Evolutionary conservation across 2,888 invertebrate species (phyloP), one percentile per base, ranked within the genome.

Genomic region (Labia minor): DNA sequence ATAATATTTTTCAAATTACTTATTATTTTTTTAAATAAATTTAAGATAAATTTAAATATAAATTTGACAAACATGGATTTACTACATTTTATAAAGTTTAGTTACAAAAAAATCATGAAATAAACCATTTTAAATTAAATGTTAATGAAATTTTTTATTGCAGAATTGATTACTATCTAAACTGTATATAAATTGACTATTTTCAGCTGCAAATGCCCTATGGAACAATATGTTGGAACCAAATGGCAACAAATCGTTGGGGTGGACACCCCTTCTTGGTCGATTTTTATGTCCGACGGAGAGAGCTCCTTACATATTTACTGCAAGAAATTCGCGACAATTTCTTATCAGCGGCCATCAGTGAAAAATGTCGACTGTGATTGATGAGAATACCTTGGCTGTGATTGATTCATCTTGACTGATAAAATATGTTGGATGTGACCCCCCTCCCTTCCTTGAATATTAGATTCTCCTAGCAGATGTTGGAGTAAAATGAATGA

Each of bases 271-370:
- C 1, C 21, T 20, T 16, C 77, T 87, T 66, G 82, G 84, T 63
- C 79, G 78, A 20, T 83, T 88, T 74, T 76, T 80, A 66, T 88
- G 88, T 69, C 88, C 88, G 0, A 78, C 80, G 0, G 71, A 74
- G 0, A 73, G 75, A 1, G 78, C 82, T 0, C 88, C 88, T 0
- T 88, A 81, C 75, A 79, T 88, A 67, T 88, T 87, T 77, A 88
- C 88, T 10, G 65, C 63, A 63, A 62, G 62, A 64, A 71, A 71
- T 63, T 49, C 49, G 2, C 49, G 49, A 8, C 49, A 14, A 49
- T 49, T n/a, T 49, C 49, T 3, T 49, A 16, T 16, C 8, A 49
- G n/a, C n/a, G 49, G 49, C 49, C 49, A 16, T 16, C 49, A 49
- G 16, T 49, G 49, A 49, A 11, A 14, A 49, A 49, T 49, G 49